Base-by-base conservation (phyloP, 1,140 invertebrate genomes). In the Epicauta chinensis region DNA sequence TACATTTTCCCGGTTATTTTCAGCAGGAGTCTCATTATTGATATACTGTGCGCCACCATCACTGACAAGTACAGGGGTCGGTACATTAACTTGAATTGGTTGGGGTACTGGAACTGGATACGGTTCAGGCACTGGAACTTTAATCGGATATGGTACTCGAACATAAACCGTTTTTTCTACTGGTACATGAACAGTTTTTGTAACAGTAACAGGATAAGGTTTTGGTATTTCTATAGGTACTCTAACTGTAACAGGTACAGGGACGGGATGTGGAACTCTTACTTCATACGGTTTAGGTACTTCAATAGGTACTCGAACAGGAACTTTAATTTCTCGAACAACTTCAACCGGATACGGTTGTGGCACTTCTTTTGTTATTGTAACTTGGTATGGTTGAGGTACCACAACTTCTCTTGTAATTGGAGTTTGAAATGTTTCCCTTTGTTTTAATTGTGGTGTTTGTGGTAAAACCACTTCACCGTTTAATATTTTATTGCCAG, bases 201-300 rank as follows among this genome's bases (percentile, higher is more conserved):
- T 52, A 7, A 62, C 45, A 23, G 47, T 23, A 3, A 62, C 54
- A 30, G 58, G 56, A 23, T 63, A 56, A 37, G 58, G 54, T 51
- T 53, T 48, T 17, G 51, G 44, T 9, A 60, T 55, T 42, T 59
- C 45, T 15, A 62, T 56, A 12, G 50, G 58, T 13, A 48, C 46
- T 11, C 34, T 32, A 9, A 36, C 37, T 55, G 58, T 68, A 53
- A 57, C 14, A 61, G 67, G 15, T 62, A 72, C 59, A 66, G 55
- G 36, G 23, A 58, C 56, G 4, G 60, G 57, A 13, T 51, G 58
- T 34, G 58, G 51, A 12, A 65, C 61, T 16, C 39, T 31, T 1
- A 65, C 63, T 45, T 57, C 52, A 43, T 61, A 65, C 3, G 63
- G 63, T 3, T 73, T 68, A 1, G 70, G 63, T 1, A 65, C 61